A percentile compares a stretch with the other conserved stretches of the same genome.
Conservation (phyloP, 2,888 invertebrate genomes). For the Caenorhabditis parvicauda region DNA sequence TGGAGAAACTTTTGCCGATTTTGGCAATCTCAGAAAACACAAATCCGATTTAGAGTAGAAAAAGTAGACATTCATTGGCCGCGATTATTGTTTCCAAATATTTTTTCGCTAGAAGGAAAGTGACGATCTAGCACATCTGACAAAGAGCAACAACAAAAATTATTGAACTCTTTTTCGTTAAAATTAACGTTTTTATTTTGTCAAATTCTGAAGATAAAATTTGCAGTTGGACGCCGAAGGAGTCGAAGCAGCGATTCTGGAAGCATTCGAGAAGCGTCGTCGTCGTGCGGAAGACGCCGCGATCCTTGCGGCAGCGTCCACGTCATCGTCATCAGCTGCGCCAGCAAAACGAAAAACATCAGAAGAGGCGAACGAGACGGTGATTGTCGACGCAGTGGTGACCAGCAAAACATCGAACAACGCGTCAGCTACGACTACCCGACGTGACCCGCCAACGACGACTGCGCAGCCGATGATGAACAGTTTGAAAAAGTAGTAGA, state of each 20-base stretch:
- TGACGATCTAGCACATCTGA: not conserved
- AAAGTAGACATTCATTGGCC: not conserved
- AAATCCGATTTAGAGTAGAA: not conserved
- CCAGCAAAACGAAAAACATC: not conserved
- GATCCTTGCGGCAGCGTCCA: not conserved
- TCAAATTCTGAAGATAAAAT: not conserved
- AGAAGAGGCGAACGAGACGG: not conserved
- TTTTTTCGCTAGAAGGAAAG: not conserved
- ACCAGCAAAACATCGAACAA: not conserved
- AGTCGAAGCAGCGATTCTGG: slow-evolving; percentile 25
- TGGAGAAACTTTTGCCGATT: no score
- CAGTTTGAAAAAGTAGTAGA: not conserved
- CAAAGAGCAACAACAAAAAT: not conserved
- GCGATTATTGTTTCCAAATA: not conserved
- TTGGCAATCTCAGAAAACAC: no score
- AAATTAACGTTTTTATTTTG: no score
- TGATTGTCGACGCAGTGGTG: not conserved
- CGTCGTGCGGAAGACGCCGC: not conserved
- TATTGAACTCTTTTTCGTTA: not conserved
- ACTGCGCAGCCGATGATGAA: not conserved
- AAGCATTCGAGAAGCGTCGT: slow-evolving; percentile 20
- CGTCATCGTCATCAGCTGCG: not conserved
- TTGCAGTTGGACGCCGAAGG: slow-evolving; percentile 25
- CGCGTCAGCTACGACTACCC: not conserved
- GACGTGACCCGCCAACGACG: no score